Base-by-base conservation (phyloP, 2,888 invertebrate genomes). In the Drosophila greeni region DNA sequence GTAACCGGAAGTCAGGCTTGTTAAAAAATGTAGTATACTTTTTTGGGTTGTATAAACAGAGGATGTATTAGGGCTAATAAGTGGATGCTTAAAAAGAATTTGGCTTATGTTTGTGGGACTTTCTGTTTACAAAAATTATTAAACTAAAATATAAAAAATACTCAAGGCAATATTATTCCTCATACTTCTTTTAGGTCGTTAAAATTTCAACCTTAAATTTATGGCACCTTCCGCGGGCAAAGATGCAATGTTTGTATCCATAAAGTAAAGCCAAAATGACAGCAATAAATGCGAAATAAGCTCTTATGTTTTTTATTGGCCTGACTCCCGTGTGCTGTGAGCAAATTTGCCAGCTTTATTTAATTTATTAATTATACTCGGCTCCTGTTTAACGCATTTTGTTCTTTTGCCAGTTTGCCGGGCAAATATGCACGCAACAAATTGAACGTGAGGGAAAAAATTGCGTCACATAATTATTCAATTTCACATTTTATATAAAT, bases 291-390 rank as follows among this genome's bases (percentile, higher is more conserved):
- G 47, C n/a, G 29, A 66, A 48, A 23, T 34, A 26, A 24, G 49
- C 54, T 26, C 34, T 40, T 9, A 11, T 39, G 39, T 14, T 39
- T 56, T 45, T 53, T 47, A 33, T 26, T 56, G 47, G 34, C 23
- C 36, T 26, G 66, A 51, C 51, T 62, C 42, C 37, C 29, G 11
- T 45, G 18, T 20, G 18, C 66, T 20, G 37, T 12, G 53, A 20
- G 66, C 66, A 66, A 66, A 64, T 66, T 64, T 66, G 20, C 62
- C 54, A 26, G 42, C 66, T 48, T 69, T 67, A 67, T 67, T 67
- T 47, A 49, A 70, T 67, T 33, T 54, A 54, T 70, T 67, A 70
- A 67, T 67, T 67, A 67, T 67, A 61, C 39, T 8, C 39, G 31
- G 53, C 47, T 67, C 29, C 64, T 54, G 37, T 67, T 70, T 39